Evolutionary conservation across 2,888 invertebrate genomes (phyloP).

Genomic region (Cheilosia impressa): DNA sequence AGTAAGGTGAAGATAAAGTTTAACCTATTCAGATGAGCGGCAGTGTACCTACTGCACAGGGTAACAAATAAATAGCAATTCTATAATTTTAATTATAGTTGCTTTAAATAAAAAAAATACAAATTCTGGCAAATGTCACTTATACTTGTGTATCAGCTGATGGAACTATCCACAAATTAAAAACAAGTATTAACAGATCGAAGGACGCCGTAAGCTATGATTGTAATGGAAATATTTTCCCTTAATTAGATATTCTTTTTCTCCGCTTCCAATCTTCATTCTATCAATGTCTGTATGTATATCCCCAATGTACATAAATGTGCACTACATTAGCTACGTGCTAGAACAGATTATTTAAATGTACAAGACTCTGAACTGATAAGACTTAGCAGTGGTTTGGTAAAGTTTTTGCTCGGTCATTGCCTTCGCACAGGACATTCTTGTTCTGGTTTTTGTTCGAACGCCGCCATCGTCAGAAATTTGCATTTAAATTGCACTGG

Average conservation of each 20-base stretch:
- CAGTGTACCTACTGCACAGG: not conserved
- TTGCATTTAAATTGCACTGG: slow-evolving; percentile 51
- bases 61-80: too few species aligned
- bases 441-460: slow-evolving; percentile 2
- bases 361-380: slow-evolving; percentile 25
- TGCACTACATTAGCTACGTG: not conserved
- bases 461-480: slow-evolving; percentile 20
- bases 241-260: slow-evolving; percentile 38
- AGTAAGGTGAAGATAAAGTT: not conserved
- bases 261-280: not conserved
- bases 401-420: slow-evolving; percentile 27
- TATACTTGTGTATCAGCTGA: too few species aligned
- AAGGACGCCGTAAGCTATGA: slow-evolving; percentile 1
- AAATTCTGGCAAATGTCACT: too few species aligned
- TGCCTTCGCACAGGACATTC: slow-evolving; percentile 17
- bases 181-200: too few species aligned
- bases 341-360: slow-evolving; percentile 22
- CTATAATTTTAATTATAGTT: too few species aligned
- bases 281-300: not conserved
- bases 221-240: slow-evolving; percentile 19
- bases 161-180: too few species aligned
- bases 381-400: slow-evolving; percentile 33
- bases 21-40: not conserved
- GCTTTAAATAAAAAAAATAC: too few species aligned
- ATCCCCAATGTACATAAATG: not conserved